Evolutionary conservation across 2,888 invertebrate species (phyloP), one percentile per base, ranked within the genome.

Genomic region (Sycophila texana): DNA sequence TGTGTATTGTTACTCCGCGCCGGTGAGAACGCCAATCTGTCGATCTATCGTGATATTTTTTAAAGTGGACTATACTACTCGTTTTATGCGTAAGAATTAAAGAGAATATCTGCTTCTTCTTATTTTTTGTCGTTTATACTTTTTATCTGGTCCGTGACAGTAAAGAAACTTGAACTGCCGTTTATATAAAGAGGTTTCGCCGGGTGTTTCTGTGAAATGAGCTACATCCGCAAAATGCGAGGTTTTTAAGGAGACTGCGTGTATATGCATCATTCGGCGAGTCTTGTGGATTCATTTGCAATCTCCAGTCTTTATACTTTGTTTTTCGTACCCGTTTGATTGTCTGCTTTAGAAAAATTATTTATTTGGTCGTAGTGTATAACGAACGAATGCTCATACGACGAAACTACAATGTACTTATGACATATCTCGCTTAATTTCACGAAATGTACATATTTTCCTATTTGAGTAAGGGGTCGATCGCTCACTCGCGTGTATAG

Each of bases 381-480:
- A 39, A 39, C 39, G 39, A 39, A 39, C 39, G 39, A 39, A 10
- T 39, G 39, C 39, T 39, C 39, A 39, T 7, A 1, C 39, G 26
- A 72, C 14, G 49, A 1, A 53, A 67, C 26, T 22, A 39, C 7
- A 70, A 57, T 71, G 16, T 58, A 39, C 39, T 39, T 39, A 39
- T 7, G 39, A 39, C 39, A 39, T 39, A 39, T 39, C 39, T 39
- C 10, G 39, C 39, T 39, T 49, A 5, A 30, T 58, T 47, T 53
- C 39, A 20, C 39, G 39, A 22, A 2, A 39, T 75, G 66, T 70
- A 65, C 39, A 70, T 76, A 79, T 81, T 71, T 72, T 80, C 75
- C 79, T 83, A 77, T 79, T 74, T 79, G 80, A 80, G 39, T 77
- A 82, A 82, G 81, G 79, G 10, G 7, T 39, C 39, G 10, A 39